Conservation (phyloP, 2,888 invertebrate genomes). For the Baccha elongata region DNA sequence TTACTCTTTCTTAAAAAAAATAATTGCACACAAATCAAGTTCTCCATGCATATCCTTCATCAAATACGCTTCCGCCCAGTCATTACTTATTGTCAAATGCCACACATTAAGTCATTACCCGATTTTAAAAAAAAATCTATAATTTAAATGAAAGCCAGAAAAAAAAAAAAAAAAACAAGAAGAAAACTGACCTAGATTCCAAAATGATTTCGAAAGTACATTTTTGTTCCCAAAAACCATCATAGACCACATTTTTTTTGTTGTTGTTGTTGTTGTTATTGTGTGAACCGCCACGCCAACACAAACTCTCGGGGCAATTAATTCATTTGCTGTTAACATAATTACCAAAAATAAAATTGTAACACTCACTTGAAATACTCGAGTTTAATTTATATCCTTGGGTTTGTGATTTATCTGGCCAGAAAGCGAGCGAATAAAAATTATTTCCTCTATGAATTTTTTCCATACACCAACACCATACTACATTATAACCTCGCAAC, state of each 20-base stretch:
- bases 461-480: not conserved
- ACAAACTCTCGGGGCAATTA: conserved; percentile 44
- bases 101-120: conserved; percentile 38
- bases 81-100: conserved; percentile 24
- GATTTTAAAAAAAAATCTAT: conserved; percentile 59
- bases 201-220: conserved; percentile 44
- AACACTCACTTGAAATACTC: conserved; percentile 69
- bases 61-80: conserved; percentile 47
- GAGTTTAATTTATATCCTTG: conserved; percentile 71
- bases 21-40: conserved; percentile 29
- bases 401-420: conserved; percentile 65
- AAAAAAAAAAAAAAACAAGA: not conserved
- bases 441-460: conserved; percentile 11
- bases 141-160: conserved; percentile 26
- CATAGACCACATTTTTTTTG: not conserved
- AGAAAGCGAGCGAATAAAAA: conserved; percentile 29
- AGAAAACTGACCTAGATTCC: conserved; percentile 63
- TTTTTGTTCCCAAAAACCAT: conserved; percentile 19
- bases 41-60: conserved; percentile 18
- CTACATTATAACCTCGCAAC: not conserved
- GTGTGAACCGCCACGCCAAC: not conserved
- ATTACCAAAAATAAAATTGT: conserved; percentile 73
- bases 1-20: too few species aligned
- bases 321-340: conserved; percentile 71
- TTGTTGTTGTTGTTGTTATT: not conserved